Evolutionary conservation across 2,888 invertebrate genomes (phyloP).

Genomic region (Brachypterus glaber): DNA sequence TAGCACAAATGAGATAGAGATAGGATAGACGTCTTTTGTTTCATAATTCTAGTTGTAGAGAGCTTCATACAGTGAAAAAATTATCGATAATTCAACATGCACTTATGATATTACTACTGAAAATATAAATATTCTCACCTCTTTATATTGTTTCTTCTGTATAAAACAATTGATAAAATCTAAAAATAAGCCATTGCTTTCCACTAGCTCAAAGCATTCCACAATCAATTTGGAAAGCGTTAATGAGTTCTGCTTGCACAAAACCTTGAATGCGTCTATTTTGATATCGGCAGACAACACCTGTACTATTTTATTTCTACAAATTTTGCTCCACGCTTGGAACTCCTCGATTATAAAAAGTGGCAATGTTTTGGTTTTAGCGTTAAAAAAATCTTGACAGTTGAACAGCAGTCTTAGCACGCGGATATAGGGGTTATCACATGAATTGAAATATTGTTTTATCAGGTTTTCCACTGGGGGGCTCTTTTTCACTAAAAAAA

Average conservation of each 20-base stretch:
- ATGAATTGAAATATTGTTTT: conserved; percentile 31
- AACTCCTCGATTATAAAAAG: conserved; percentile 55
- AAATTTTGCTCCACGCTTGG: conserved; percentile 42
- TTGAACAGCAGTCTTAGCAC: conserved; percentile 51
- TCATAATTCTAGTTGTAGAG: too few species aligned
- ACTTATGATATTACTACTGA: neutral
- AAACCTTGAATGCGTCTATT: conserved; percentile 62
- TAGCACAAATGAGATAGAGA: neutral
- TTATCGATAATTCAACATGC: too few species aligned
- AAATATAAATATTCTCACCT: conserved; percentile 38
- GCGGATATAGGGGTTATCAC: conserved; percentile 51
- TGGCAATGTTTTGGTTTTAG: conserved; percentile 53
- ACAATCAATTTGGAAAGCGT: conserved; percentile 54
- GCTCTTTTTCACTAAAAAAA: conserved; percentile 36
- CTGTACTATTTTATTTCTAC: conserved; percentile 40
- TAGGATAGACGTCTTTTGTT: neutral
- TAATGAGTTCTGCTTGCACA: conserved; percentile 56
- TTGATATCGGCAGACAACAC: conserved; percentile 49
- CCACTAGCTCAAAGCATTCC: conserved; percentile 52
- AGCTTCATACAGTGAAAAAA: too few species aligned
- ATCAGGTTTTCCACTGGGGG: conserved; percentile 35
- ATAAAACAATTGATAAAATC: conserved; percentile 52
- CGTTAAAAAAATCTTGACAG: conserved; percentile 52
- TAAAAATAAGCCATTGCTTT: conserved; percentile 53
- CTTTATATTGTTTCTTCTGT: conserved; percentile 54